These are phyloP conservation scores for Epinephelus awoara DNA, from an alignment of 2,797 vertebrate species.

Conservation along the genomic window DNA sequence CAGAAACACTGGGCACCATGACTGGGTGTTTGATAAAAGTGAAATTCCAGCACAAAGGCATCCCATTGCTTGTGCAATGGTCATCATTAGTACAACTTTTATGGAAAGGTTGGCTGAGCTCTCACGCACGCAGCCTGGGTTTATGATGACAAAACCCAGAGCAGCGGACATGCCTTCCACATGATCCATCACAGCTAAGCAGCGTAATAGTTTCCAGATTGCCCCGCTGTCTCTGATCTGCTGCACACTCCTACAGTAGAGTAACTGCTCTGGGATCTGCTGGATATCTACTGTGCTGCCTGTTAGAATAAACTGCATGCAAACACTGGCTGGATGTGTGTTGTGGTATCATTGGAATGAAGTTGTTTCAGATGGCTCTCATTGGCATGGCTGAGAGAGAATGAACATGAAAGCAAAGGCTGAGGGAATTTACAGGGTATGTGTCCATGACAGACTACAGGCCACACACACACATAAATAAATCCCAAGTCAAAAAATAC, in stretches of 20 bases:
- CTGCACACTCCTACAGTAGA: conserved; percentile 23
- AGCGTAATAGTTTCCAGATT: conserved; percentile 75
- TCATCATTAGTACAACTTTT: conserved; percentile 31
- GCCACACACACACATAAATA: neutral
- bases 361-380: conserved; percentile 23
- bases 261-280: conserved; percentile 14
- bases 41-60: neutral
- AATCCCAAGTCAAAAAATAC: neutral
- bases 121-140: conserved; percentile 58
- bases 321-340: conserved; percentile 27
- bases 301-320: no score
- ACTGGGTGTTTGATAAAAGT: neutral
- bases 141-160: conserved; percentile 71
- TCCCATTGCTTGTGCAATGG: conserved; percentile 19
- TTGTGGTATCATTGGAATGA: neutral
- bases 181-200: conserved; percentile 62
- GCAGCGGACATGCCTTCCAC: conserved; percentile 70
- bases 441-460: neutral
- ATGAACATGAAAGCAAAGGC: neutral
- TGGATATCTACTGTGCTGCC: neutral
- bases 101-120: conserved; percentile 49
- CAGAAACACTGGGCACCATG: neutral
- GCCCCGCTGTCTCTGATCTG: conserved; percentile 41
- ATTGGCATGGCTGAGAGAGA: neutral
- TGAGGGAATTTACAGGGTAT: neutral